A percentile compares a stretch with the other conserved stretches of the same genome.
phyloP scores from a whole-genome alignment of 2,113 vertebrate species.

The Scomber colias region DNA sequence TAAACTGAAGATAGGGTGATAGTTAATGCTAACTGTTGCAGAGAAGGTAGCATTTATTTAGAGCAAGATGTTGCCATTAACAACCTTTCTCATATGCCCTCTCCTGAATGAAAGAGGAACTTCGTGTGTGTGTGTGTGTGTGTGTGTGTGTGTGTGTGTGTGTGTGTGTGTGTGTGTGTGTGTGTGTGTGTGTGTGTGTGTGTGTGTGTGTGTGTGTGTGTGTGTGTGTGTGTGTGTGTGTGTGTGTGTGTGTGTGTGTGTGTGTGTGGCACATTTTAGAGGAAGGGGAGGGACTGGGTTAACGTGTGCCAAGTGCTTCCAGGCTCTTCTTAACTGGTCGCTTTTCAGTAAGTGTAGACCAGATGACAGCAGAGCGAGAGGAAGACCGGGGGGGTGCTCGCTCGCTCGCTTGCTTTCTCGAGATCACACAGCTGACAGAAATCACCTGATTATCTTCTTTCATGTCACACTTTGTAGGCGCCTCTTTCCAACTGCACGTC shows the following conservation, averaged over 20 bases:
- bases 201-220: not conserved
- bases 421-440: slow-evolving; percentile 4
- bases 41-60: not conserved
- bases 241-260: too few relatives aligned
- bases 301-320: slow-evolving; percentile 8
- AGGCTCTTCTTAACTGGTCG: not conserved
- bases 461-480: not conserved
- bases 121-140: not conserved
- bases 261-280: not conserved
- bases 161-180: not conserved
- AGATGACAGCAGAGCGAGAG: slow-evolving; percentile 12
- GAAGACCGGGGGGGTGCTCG: not conserved
- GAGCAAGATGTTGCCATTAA: not conserved
- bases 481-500: not conserved
- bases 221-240: too few relatives aligned
- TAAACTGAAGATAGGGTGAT: not conserved
- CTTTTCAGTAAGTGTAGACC: not conserved
- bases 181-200: not conserved
- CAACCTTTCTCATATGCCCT: not conserved
- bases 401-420: not conserved
- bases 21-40: not conserved
- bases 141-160: too few relatives aligned
- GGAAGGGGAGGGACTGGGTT: not conserved
- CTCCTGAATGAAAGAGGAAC: not conserved
- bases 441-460: slow-evolving; percentile 12